Percentiles rank a stretch among this genome's conserved stretches.
phyloP scores from a whole-genome alignment of 2,113 vertebrate species.

The Orthonyx spaldingii region DNA sequence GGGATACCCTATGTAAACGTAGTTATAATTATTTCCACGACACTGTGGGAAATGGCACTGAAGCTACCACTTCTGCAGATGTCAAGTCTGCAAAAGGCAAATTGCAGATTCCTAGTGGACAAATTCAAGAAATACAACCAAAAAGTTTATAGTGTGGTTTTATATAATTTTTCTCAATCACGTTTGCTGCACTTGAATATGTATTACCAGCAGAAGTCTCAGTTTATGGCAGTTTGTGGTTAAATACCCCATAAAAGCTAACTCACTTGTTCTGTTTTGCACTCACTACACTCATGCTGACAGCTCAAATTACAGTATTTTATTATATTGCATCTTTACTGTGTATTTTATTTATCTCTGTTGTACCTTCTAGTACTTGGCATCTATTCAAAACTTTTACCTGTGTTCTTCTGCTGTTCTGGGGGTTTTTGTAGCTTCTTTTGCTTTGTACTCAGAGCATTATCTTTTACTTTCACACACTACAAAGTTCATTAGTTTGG shows the following conservation, averaged over 20 bases:
- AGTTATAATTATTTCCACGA: neutral
- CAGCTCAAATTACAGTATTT: constrained; percentile 74
- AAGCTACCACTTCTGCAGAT: neutral
- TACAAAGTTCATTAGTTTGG: constrained; percentile 5
- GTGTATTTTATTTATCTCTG: constrained; percentile 73
- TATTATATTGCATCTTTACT: constrained; percentile 73
- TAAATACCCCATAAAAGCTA: constrained; percentile 67
- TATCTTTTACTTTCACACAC: neutral
- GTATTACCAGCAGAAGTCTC: neutral
- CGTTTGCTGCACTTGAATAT: constrained; percentile 50
- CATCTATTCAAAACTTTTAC: constrained; percentile 61
- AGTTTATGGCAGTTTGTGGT: constrained; percentile 2
- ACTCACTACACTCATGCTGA: constrained; percentile 62
- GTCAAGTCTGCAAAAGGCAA: neutral
- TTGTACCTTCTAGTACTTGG: constrained; percentile 47
- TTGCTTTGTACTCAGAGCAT: neutral
- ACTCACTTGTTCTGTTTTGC: constrained; percentile 54
- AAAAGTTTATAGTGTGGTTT: constrained; percentile 11
- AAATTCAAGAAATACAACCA: constrained; percentile 17
- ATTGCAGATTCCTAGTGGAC: neutral
- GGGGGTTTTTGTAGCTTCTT: neutral
- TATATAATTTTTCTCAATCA: constrained; percentile 12
- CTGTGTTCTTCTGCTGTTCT: constrained; percentile 39
- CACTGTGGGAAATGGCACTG: neutral
- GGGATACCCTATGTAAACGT: neutral